Conservation (phyloP, 2,888 invertebrate genomes). For the Amiota mariae region DNA sequence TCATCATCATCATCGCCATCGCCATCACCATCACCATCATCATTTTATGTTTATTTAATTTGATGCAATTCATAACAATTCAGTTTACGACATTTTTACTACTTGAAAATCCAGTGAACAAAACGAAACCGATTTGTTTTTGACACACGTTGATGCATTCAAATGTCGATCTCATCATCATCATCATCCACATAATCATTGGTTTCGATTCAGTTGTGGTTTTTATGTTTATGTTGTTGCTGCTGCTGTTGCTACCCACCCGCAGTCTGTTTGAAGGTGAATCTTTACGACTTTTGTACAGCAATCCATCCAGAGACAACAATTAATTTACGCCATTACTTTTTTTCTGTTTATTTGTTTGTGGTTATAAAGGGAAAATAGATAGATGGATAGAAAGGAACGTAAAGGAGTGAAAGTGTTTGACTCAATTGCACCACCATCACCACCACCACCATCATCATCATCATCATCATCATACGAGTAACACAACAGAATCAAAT, state of each 20-base stretch:
- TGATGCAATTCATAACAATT: constrained; percentile 67
- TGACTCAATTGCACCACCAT: not conserved
- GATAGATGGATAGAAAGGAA: not conserved
- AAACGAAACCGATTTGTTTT: constrained; percentile 49
- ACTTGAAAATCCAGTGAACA: constrained; percentile 40
- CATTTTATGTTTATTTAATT: constrained; percentile 67
- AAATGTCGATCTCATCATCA: constrained; percentile 17
- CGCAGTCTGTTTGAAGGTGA: constrained; percentile 7
- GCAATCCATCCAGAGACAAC: constrained; percentile 1
- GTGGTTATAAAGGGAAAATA: not conserved
- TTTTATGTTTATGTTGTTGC: not conserved
- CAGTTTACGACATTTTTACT: constrained; percentile 67
- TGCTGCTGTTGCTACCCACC: too few relatives aligned
- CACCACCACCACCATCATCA: not conserved
- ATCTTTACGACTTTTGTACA: constrained; percentile 36
- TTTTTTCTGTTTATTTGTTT: too few relatives aligned
- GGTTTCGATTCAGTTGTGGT: constrained; percentile 16
- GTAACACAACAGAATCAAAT: not conserved
- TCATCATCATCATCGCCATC: too few relatives aligned
- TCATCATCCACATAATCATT: not conserved
- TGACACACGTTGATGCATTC: constrained; percentile 34
- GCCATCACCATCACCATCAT: not conserved
- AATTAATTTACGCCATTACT: constrained; percentile 19
- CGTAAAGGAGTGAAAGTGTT: not conserved
- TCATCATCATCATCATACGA: constrained; percentile 22